Base-by-base conservation (phyloP, 1,140 invertebrate genomes). In the Hermetia illucens region DNA sequence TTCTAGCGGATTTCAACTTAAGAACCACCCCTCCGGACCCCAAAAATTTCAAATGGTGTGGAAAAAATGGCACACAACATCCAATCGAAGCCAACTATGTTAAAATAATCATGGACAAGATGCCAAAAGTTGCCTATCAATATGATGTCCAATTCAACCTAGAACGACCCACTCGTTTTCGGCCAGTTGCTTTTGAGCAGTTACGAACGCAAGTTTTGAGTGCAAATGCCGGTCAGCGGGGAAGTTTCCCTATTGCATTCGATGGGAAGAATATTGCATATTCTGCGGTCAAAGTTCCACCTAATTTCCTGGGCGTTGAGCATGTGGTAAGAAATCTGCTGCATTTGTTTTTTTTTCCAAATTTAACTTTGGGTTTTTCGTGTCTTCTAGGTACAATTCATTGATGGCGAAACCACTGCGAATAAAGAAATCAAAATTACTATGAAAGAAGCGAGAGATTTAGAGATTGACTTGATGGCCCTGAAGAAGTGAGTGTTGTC, bases 241-340 rank as follows among this genome's bases (percentile, higher is more conserved):
- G 48, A 15, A 36, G 40, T n/a, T 39, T 19, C 1, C 40, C 47
- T 39, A 74, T 75, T 3, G 81, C 79, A 13, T 86, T 71, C 64
- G 82, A 86, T 64, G 82, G 82, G 5, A 68, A 63, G 16, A 77
- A 72, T 41, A 81, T 76, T 55, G 55, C 76, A 17, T 82, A 20
- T 15, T 6, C 22, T 3, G 3, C 22, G 22, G 3, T 27, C 25
- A 27, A 3, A 19, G n/a, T 38, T 5, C 12, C 15, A 10, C 19
- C 18, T 15, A 18, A 37, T 20, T 35, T 38, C 34, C 18, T 46
- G 10, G 22, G 6, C 4, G 24, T 32, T 4, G 8, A 8, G 8
- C 24, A 27, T 27, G 24, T 9, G 24, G 24, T 27, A 9, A 27
- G 24, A 27, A 9, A 27, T 27, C 8, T 13, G 8, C 13, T 27